These are phyloP conservation scores for Pseudolaguvia tuberculata DNA, from an alignment of 2,113 vertebrate species.

Conservation along the genomic window DNA sequence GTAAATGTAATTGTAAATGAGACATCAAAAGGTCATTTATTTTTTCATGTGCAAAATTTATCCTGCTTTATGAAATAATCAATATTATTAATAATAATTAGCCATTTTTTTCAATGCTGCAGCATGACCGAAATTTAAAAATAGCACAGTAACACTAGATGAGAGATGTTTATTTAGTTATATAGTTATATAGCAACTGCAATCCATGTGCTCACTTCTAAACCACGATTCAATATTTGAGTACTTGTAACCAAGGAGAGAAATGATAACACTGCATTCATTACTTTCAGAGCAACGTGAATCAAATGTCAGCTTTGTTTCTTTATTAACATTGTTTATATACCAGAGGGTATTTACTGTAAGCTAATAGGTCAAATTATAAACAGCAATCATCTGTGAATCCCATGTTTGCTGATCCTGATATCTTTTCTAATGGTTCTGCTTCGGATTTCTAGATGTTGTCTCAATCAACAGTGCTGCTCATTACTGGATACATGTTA, in stretches of 20 bases:
- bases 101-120: background rate
- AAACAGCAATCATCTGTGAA: background rate
- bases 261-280: background rate
- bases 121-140: background rate
- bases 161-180: background rate
- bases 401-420: background rate
- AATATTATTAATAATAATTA: background rate
- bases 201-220: background rate
- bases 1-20: background rate
- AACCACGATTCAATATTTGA: constrained; percentile 9
- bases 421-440: background rate
- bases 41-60: background rate
- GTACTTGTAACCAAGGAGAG: constrained; percentile 10
- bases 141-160: background rate
- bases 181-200: constrained; percentile 3
- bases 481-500: constrained; percentile 76
- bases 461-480: constrained; percentile 71
- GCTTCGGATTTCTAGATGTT: constrained; percentile 53
- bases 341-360: background rate
- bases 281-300: constrained; percentile 6
- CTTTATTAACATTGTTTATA: background rate
- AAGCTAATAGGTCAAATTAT: constrained; percentile 5
- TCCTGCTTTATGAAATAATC: background rate
- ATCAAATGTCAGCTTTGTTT: constrained; percentile 6
- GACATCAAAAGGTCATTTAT: background rate